These are phyloP conservation scores for Chaetodon trifascialis DNA, from an alignment of 2,113 vertebrate species.

Conservation along the genomic window DNA sequence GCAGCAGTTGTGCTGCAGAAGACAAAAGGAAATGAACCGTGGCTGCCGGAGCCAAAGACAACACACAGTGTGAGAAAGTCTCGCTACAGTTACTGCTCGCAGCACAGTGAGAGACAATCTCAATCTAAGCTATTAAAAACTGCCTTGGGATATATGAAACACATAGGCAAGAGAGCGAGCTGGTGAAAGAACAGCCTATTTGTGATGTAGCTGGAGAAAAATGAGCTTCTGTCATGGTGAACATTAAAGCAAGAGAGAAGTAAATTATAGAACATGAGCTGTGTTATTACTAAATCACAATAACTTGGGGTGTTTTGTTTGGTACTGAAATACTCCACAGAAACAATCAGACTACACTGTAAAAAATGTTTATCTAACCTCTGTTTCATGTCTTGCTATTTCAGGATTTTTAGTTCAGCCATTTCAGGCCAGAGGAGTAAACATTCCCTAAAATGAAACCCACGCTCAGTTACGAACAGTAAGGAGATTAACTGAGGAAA, in stretches of 20 bases:
- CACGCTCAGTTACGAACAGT: constrained; percentile 42
- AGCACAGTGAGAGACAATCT: constrained; percentile 69
- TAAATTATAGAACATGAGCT: neutral
- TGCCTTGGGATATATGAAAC: constrained; percentile 48
- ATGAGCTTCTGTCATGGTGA: neutral
- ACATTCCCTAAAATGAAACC: constrained; percentile 73
- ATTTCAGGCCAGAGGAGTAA: constrained; percentile 63
- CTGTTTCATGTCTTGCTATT: constrained; percentile 47
- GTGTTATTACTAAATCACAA: constrained; percentile 14
- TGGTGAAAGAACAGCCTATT: constrained; percentile 19
- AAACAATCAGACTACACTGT: constrained; percentile 21
- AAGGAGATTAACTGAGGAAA: constrained; percentile 41
- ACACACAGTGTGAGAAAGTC: constrained; percentile 87
- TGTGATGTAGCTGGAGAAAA: constrained; percentile 15
- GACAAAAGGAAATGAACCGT: constrained; percentile 86
- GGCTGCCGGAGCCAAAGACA: constrained; percentile 82
- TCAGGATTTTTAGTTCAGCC: constrained; percentile 57
- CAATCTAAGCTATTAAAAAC: constrained; percentile 71
- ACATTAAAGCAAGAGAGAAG: neutral
- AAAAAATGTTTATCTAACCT: constrained; percentile 48
- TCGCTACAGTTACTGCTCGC: constrained; percentile 73
- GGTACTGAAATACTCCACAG: constrained; percentile 14
- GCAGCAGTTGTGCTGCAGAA: constrained; percentile 81
- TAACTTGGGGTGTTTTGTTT: neutral
- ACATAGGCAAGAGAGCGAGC: constrained; percentile 28